Base-by-base conservation (phyloP, 2,113 vertebrate genomes). In the Beaufortia kweichowensis region DNA sequence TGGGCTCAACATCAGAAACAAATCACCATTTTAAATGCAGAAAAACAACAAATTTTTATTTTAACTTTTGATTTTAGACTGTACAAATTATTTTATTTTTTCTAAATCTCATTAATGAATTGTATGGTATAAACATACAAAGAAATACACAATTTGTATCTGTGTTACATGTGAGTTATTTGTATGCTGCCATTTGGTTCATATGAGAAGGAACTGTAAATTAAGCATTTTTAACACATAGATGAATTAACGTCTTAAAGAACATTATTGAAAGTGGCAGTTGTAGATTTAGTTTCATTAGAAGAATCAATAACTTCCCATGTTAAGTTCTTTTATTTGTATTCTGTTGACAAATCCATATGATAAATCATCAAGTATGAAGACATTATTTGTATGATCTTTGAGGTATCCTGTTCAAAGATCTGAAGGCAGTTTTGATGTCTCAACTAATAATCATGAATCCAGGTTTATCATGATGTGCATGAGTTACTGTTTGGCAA, bases 401-500 rank as follows among this genome's bases (percentile, higher is more conserved):
- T 21, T 66, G 35, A 70, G 60, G 53, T 39, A 66, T 81, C 41
- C 29, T 70, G 67, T 81, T 26, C 1, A 55, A n/a, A n/a, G n/a
- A 29, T 43, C n/a, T 66, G 33, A 81, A 78, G 80, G 75, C 75
- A 81, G 50, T 29, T 35, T 70, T 59, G 9, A 26, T 33, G 15
- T 62, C 1, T 31, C 9, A 24, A 39, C 59, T 15, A n/a, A 3
- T 59, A 56, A 24, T 11, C 4, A 26, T 59, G 23, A 57, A 21
- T 59, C 57, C 55, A 26, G 28, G 29, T 24, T 55, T 29, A 12
- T 88, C 81, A 87, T 79, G 75, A 76, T n/a, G 35, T 10, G 9
- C 83, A 53, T 26, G 79, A 33, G 28, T 43, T 62, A 66, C 70
- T 39, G 19, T 83, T 56, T 46, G 71, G 23, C 80, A 75, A 35